Evolutionary conservation across 2,888 invertebrate genomes (phyloP), one percentile per base, ranked within the genome.

Genomic region (Metacarcinus magister): DNA sequence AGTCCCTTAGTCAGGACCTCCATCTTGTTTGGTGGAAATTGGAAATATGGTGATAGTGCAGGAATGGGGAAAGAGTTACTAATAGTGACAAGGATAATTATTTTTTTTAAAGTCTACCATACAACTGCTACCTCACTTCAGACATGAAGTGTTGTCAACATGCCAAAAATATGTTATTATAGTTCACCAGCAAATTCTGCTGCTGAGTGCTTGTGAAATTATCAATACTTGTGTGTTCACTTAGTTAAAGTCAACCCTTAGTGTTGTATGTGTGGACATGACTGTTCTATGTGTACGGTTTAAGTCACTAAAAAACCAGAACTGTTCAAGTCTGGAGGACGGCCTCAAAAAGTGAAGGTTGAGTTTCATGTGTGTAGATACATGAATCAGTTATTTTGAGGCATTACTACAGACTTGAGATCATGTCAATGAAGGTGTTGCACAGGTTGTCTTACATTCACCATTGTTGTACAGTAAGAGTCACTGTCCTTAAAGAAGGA

Each of bases 81-180:
- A 28, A 8, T 10, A 87, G 39, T 87, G 87, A 87, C 39, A 87
- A 82, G 32, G n/a, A 39, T 87, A 87, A 23, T 39, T 87, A 28
- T 75, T 28, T 75, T 75, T 75, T 28, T 75, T 75, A 13, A 75
- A 75, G 28, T 75, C 75, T 75, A 39, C 39, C 19, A 39, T 87
- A 39, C 87, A 87, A 32, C 87, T 87, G 87, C 87, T 87, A 87
- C 87, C 87, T 87, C 87, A 87, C 87, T 87, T 87, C 87, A 87
- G 32, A 39, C 39, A 39, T 87, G 87, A 87, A 75, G 87, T 87
- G 87, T 87, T 87, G 87, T 39, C 87, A 87, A 39, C 39, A 87
- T 87, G 87, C 87, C 87, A 87, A 87, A 87, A 87, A 87, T 87
- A 87, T 39, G 19, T 87, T 39, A 87, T 39, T 87, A 87, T 87